Evolutionary conservation across 2,888 invertebrate genomes (phyloP), one percentile per base, ranked within the genome.

Genomic region (Physocephala rufipes): DNA sequence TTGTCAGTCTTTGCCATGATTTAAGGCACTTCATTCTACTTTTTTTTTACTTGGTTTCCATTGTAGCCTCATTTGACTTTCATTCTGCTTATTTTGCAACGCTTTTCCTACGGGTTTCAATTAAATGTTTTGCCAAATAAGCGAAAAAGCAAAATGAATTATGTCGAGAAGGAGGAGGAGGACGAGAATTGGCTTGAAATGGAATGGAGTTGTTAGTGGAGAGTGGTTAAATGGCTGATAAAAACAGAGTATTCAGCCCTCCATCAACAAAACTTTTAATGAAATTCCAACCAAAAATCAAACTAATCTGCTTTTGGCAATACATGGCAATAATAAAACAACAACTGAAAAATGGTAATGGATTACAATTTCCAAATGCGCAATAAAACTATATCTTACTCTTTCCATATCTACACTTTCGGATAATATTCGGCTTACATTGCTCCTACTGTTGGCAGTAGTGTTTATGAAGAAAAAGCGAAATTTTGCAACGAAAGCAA

Each of bases 211-310:
- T 15, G 24, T 28, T 58, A 15, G 58, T 13, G 58, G 15, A 4
- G 36, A 36, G 9, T 36, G 36, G 4, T 36, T 4, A 9, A 36
- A 7, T 36, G 36, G 58, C 4, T 24, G 58, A 24, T 24, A 24
- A 26, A 28, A 16, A 58, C 12, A 58, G 16, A 26, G 24, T 28
- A 2, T 16, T 24, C 21, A 4, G 36, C 36, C 36, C 2, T 24
- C 43, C 21, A 21, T 51, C 66, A 30, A 61, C 67, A 47, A 67
- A 67, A 67, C 59, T 67, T 67, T 67, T 67, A 67, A 67, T 67
- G 67, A 67, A 67, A 59, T 67, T 24, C 67, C 61, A 59, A 66
- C 55, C 67, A 30, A 59, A 47, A 67, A 49, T 61, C 47, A 59
- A 67, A 47, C 67, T 59, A 49, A 67, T 47, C 30, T 59, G 16